Percentiles rank a stretch among this genome's conserved stretches.
These are phyloP conservation scores for Pelodiscus sinensis DNA, from an alignment of 2,113 vertebrate species.

Conservation along the genomic window DNA sequence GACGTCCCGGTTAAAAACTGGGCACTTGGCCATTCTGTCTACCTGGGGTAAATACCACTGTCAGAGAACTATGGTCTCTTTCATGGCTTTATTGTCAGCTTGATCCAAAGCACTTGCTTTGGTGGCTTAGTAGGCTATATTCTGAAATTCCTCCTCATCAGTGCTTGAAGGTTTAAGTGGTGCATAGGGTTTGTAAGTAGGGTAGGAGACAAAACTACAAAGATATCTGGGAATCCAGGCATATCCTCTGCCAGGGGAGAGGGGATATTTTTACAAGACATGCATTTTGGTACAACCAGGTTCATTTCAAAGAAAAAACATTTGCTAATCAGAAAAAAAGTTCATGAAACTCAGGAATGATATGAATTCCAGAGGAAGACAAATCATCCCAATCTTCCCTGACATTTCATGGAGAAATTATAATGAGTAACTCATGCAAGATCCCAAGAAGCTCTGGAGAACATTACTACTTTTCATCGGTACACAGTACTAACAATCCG, in stretches of 20 bases:
- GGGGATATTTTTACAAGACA: background rate
- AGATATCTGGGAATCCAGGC: background rate
- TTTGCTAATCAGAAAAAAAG: background rate
- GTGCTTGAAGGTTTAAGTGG: background rate
- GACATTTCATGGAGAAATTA: background rate
- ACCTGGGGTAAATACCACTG: background rate
- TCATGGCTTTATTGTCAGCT: background rate
- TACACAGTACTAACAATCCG: background rate
- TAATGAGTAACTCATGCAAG: background rate
- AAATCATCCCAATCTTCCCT: background rate
- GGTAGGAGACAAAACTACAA: background rate
- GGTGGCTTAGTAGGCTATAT: background rate
- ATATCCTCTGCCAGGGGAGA: background rate
- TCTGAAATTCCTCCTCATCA: background rate
- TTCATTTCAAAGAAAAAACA: background rate
- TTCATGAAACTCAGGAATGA: background rate
- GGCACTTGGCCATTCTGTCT: background rate
- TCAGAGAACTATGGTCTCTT: background rate
- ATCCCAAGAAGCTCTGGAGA: background rate
- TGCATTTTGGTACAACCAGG: background rate
- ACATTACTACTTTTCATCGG: background rate
- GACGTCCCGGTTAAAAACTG: too few species aligned
- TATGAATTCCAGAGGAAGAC: background rate
- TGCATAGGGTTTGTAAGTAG: background rate
- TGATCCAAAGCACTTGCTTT: conserved; percentile 8